Evolutionary conservation across 2,888 invertebrate species (phyloP), one percentile per base, ranked within the genome.

Genomic region (Scaptomyza tumidula): DNA sequence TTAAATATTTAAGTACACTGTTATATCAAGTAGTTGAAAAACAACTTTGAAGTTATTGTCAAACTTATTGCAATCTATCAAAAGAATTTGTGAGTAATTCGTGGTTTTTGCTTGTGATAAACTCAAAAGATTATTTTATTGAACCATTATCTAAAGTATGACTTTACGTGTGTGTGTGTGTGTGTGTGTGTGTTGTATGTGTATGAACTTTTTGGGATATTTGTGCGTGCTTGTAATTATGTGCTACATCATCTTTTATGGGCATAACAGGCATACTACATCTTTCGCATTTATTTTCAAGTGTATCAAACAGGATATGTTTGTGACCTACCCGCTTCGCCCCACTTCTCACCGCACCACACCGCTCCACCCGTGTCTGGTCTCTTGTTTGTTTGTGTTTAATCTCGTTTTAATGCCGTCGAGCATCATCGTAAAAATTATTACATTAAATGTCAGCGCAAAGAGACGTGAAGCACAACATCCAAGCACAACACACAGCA

Each of bases 381-480:
- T 43, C 65, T 37, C 79, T 79, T 72, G 85, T 81, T 83, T 83
- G 86, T 87, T 86, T 88, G 83, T 88, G 83, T 86, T 83, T 83
- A 83, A 83, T 83, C 88, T 83, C 77, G 88, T 88, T 83, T 83
- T 83, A 83, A 83, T 83, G 83, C 88, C 86, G 84, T 82, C 71
- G 86, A 83, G 88, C 88, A 83, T 88, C 88, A 88, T 84, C 84
- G 84, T 83, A 84, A 83, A 83, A 83, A 83, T 83, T 84, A 84
- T 84, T 84, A 84, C 86, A 86, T 84, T 84, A 86, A 81, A 84
- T 84, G 85, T 84, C 84, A 84, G 80, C 86, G 82, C 84, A 79
- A 62, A 68, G 66, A 60, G 61, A 68, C 63, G 50, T 59, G 67
- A 68, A 41, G 56, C 58, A 54, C 58, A 54, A 66, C 60, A 74